Evolutionary conservation across 2,888 invertebrate genomes (phyloP).

Genomic region (Heliconius ismenius): DNA sequence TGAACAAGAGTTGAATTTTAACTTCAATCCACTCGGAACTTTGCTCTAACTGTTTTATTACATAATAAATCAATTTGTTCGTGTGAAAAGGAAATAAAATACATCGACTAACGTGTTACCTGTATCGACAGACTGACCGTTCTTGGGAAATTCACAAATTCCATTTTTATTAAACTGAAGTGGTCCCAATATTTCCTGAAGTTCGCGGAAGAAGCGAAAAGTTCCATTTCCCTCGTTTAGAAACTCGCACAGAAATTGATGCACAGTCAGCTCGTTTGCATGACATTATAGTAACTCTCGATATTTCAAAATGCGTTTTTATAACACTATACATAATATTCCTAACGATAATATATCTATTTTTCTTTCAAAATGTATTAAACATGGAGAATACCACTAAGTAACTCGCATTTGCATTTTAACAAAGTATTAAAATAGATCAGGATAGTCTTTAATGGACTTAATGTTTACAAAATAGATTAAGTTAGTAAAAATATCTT

Average conservation of each 20-base stretch:
- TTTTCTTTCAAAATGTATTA: not conserved
- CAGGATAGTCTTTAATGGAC: not conserved
- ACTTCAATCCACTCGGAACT: constrained; percentile 12
- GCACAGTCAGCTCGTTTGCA: constrained; percentile 50
- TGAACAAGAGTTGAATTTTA: constrained; percentile 25
- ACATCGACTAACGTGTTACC: not conserved
- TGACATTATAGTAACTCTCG: constrained; percentile 47
- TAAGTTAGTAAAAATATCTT: constrained; percentile 15
- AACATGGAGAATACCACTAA: not conserved
- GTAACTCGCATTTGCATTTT: not conserved
- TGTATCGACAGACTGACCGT: constrained; percentile 17
- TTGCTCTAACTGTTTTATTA: not conserved
- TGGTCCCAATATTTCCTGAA: constrained; percentile 49
- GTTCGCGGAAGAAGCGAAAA: constrained; percentile 48
- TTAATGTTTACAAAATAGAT: constrained; percentile 16
- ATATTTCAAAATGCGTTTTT: constrained; percentile 36
- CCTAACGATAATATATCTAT: not conserved
- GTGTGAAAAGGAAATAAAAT: not conserved
- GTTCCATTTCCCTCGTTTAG: constrained; percentile 51
- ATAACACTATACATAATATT: constrained; percentile 20
- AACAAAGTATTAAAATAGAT: not conserved
- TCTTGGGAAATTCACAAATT: constrained; percentile 43
- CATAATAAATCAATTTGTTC: not conserved
- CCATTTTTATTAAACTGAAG: constrained; percentile 51
- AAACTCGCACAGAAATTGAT: constrained; percentile 48